A percentile compares a stretch with the other conserved stretches of the same genome.
Conservation (phyloP, 2,113 vertebrate species). For the Pardalotus punctatus region DNA sequence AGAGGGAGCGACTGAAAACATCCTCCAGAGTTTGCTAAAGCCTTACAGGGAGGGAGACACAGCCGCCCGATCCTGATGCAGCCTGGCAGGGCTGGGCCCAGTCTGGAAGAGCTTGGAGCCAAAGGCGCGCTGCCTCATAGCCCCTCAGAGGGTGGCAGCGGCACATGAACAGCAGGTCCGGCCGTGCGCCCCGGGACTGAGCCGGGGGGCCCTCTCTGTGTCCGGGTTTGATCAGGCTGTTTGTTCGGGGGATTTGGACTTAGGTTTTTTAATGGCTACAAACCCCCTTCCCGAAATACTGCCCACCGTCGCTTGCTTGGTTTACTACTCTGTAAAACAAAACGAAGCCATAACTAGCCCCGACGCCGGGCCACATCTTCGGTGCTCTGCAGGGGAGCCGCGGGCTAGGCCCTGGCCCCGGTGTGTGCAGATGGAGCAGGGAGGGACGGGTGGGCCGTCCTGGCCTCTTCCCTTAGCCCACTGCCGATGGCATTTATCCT, state of each 20-base stretch:
- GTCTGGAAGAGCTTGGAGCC: not conserved
- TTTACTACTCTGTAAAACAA: not conserved
- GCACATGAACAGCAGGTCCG: not conserved
- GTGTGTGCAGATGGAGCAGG: not conserved
- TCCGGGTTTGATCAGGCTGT: not conserved
- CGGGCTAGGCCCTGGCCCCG: not conserved
- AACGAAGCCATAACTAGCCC: not conserved
- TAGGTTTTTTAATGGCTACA: not conserved
- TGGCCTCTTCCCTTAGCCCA: not conserved
- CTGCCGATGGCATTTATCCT: not conserved
- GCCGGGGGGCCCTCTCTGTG: accelerated
- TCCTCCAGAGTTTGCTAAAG: not conserved
- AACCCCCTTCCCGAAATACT: not conserved
- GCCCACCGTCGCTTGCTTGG: not conserved
- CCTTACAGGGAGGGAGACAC: not conserved
- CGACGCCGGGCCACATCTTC: not conserved
- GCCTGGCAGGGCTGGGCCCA: not conserved
- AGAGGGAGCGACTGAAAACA: not conserved
- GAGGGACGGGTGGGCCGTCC: not conserved
- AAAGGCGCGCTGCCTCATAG: not conserved
- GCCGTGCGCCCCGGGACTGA: not conserved
- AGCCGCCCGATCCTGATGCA: not conserved
- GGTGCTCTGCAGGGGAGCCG: not conserved
- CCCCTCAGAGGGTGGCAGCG: not conserved
- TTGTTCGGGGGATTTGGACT: not conserved